Evolutionary conservation across 2,888 invertebrate species (phyloP), one percentile per base, ranked within the genome.

Genomic region (Ophion ventricosus): DNA sequence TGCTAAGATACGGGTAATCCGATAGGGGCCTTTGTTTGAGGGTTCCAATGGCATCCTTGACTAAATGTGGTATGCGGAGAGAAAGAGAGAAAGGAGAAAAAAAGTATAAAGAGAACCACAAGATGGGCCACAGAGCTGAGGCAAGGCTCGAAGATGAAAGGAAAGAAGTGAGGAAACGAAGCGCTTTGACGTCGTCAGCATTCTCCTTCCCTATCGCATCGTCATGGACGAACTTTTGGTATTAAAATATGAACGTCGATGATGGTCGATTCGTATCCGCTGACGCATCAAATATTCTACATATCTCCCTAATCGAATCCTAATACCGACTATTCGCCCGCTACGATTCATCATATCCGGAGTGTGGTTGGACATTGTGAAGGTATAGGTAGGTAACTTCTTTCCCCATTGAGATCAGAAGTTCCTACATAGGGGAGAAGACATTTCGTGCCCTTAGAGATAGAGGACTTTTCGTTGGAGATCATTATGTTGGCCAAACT

Each of bases 241-340:
- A 78, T 82, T 67, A 63, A 78, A 82, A 73, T 57, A 78, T 49
- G 56, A 54, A 74, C 74, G 54, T 56, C 54, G 69, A 82, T 82
- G 69, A 74, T 78, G 77, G 67, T 69, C 26, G 11, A 40, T 69
- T 20, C 23, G n/a, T 43, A 56, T 74, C 40, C 26, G 63, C 69
- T 63, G 74, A 78, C 67, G 54, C 40, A 73, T 73, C 59, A 74
- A 54, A 61, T 61, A 61, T 29, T 43, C 10, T 25, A 26, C 40
- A 10, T 25, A 40, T 40, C n/a, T 56, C 25, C 66, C 25, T 25
- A 0, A 49, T 66, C 40, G 23, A 26, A 43, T 56, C 23, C 11
- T 20, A 20, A 64, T n/a, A 29, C 8, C 20, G 61, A 14, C 26
- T 69, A 8, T 8, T 26, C 26, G 1, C 14, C 11, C 40, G 3